Conservation (phyloP, 2,113 vertebrate species). For the Psittacula cyanocephala region DNA sequence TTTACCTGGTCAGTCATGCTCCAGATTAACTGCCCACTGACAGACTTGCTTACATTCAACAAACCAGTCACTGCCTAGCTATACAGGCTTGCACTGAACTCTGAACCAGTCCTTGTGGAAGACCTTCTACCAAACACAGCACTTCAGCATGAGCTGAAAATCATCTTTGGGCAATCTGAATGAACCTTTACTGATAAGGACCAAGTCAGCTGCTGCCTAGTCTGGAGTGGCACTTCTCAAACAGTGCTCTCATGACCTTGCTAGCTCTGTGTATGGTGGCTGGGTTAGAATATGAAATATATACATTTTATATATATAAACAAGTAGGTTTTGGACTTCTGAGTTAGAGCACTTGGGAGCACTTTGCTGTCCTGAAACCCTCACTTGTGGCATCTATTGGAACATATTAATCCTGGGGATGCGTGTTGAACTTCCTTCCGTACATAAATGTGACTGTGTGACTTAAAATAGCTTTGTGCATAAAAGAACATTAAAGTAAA, state of each 20-base stretch:
- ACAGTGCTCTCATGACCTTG: rapidly evolving
- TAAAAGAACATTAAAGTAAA: not conserved
- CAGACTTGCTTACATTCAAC: not conserved
- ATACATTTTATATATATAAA: not conserved
- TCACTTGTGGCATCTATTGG: not conserved
- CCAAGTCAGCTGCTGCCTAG: not conserved
- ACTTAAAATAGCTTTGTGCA: not conserved
- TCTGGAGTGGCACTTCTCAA: not conserved
- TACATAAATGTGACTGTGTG: not conserved
- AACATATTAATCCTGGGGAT: not conserved
- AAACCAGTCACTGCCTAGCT: not conserved
- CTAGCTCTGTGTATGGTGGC: not conserved
- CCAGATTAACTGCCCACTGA: not conserved
- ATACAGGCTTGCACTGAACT: not conserved
- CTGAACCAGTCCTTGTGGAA: not conserved
- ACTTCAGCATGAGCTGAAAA: not conserved
- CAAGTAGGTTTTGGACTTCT: not conserved
- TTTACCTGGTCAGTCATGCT: not conserved
- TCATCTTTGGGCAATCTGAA: not conserved
- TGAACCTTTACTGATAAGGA: not conserved
- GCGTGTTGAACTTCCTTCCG: not conserved
- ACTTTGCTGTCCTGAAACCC: not conserved
- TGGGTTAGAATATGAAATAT: not conserved
- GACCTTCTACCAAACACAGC: not conserved
- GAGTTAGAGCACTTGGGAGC: not conserved